A percentile compares a stretch with the other conserved stretches of the same genome.
phyloP scores from a whole-genome alignment of 2,113 vertebrate genomes.

The Sakesphorus luctuosus region DNA sequence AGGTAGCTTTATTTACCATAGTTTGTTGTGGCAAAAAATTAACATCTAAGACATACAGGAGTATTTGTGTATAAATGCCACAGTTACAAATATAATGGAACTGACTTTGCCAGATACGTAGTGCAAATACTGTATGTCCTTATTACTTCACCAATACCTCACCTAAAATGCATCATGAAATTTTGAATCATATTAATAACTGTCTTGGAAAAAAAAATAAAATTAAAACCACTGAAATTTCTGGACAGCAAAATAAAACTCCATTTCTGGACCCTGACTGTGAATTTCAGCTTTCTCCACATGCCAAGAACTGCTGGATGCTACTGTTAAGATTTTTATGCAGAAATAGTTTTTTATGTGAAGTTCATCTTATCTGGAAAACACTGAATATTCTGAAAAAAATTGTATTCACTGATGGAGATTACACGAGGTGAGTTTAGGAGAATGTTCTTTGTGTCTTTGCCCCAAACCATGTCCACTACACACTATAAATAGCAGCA shows the following conservation, averaged over 20 bases:
- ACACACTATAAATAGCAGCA: not conserved
- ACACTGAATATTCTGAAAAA: not conserved
- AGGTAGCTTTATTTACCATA: not conserved
- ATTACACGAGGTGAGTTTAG: not conserved
- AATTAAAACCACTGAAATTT: not conserved
- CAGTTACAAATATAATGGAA: not conserved
- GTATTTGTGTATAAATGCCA: not conserved
- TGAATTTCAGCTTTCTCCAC: not conserved
- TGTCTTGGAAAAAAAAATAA: not conserved
- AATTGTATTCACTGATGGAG: not conserved
- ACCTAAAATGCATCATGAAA: not conserved
- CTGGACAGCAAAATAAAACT: not conserved
- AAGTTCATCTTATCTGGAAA: not conserved
- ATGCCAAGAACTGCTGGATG: not conserved
- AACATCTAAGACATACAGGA: not conserved
- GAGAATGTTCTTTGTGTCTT: not conserved
- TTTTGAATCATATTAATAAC: not conserved
- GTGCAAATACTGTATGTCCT: not conserved
- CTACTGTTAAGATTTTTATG: not conserved
- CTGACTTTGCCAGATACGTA: not conserved
- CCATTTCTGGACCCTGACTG: not conserved
- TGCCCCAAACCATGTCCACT: constrained; percentile 5
- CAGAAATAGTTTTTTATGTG: no score
- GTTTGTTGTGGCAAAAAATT: not conserved
- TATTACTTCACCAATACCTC: not conserved